These are phyloP conservation scores for Colinus virginianus DNA, from an alignment of 2,113 vertebrate genomes.

Conservation along the genomic window DNA sequence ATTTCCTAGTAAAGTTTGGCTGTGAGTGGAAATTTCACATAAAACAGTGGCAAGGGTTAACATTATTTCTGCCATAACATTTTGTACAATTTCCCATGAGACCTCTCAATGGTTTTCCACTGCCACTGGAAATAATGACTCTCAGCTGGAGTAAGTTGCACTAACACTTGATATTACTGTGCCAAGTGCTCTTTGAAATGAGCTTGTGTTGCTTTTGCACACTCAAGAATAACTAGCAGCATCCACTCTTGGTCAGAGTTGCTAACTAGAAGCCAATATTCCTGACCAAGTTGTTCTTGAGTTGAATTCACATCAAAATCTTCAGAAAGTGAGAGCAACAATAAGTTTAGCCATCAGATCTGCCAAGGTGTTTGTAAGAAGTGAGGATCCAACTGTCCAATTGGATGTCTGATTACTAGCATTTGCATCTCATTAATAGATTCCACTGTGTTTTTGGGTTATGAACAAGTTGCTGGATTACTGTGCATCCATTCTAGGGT, in stretches of 20 bases:
- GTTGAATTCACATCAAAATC: not conserved
- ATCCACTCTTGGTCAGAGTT: conserved; percentile 40
- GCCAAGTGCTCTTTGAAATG: conserved; percentile 52
- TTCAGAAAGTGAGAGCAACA: not conserved
- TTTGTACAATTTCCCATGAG: conserved; percentile 74
- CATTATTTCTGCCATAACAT: conserved; percentile 78
- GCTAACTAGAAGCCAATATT: conserved; percentile 16
- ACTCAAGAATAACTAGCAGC: conserved; percentile 46
- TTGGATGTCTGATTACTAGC: not conserved
- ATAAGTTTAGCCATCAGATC: not conserved
- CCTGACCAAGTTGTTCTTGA: conserved; percentile 10
- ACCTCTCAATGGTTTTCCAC: conserved; percentile 77
- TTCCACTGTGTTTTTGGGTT: not conserved
- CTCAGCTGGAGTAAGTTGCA: conserved; percentile 74
- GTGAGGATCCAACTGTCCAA: not conserved
- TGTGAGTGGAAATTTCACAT: conserved; percentile 75
- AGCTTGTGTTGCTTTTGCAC: conserved; percentile 67
- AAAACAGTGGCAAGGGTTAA: conserved; percentile 80
- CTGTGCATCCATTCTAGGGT: not conserved
- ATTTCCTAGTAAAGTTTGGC: conserved; percentile 68
- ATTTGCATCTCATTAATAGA: not conserved
- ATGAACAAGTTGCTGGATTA: not conserved
- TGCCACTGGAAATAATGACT: conserved; percentile 82
- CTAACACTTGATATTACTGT: conserved; percentile 76
- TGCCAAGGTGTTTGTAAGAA: not conserved